Evolutionary conservation across 1,140 invertebrate species (phyloP).

Genomic region (Drosophila tsacasi): DNA sequence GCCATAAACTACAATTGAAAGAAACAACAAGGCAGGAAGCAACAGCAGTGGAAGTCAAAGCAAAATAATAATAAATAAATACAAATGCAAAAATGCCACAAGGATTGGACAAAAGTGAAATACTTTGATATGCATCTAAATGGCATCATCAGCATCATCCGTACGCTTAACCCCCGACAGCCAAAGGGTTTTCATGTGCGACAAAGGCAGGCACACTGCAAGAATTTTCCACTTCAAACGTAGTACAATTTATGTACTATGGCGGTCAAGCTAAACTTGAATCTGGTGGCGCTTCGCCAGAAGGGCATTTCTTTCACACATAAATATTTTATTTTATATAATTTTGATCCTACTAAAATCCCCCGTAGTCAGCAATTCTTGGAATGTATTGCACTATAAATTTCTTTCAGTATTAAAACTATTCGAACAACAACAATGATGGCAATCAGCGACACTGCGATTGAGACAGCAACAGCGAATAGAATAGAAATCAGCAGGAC

Average conservation of each 20-base stretch:
- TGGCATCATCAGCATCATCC: conserved; percentile 77
- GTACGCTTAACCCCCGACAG: conserved; percentile 20
- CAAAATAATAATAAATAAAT: conserved; percentile 68
- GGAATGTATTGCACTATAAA: not conserved
- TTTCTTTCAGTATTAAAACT: conserved; percentile 5
- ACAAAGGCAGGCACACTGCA: conserved; percentile 13
- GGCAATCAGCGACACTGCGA: conserved; percentile 70
- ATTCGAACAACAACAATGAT: conserved; percentile 53
- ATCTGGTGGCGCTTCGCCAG: not conserved
- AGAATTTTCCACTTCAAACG: not conserved
- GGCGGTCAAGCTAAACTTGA: not conserved
- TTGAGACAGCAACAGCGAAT: conserved; percentile 69
- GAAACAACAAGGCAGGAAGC: conserved; percentile 46
- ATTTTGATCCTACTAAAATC: too few relatives aligned
- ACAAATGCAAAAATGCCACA: conserved; percentile 77
- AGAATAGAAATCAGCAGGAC: conserved; percentile 45
- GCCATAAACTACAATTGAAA: conserved; percentile 77
- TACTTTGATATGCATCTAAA: conserved; percentile 81
- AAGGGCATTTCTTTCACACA: too few relatives aligned
- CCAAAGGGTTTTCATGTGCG: conserved; percentile 33
- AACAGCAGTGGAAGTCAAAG: conserved; percentile 38
- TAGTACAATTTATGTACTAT: too few relatives aligned
- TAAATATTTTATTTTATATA: too few relatives aligned
- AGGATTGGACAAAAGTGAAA: conserved; percentile 81
- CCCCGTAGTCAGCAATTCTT: not conserved